These are phyloP conservation scores for Pomatostomus ruficeps DNA, from an alignment of 2,113 vertebrate species.

Conservation along the genomic window DNA sequence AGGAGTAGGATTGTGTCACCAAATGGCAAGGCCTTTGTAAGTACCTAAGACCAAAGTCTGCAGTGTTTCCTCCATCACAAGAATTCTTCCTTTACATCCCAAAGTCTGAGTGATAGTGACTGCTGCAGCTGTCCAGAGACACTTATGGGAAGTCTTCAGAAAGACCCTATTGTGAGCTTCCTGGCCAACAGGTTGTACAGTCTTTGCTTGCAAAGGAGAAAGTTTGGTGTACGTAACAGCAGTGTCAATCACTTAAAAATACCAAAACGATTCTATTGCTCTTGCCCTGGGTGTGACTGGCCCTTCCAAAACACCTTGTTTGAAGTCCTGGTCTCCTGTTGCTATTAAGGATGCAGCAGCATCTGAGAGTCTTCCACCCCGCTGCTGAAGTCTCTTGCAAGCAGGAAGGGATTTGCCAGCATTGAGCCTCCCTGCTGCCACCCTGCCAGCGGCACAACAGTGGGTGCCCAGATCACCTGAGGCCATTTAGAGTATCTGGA, in stretches of 20 bases:
- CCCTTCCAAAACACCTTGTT: background rate
- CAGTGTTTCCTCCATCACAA: background rate
- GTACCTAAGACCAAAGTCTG: background rate
- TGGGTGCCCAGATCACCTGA: background rate
- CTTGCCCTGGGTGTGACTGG: background rate
- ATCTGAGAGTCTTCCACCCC: too few species aligned
- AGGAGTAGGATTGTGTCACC: background rate
- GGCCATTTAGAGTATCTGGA: background rate
- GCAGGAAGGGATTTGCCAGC: background rate
- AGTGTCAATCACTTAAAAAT: background rate
- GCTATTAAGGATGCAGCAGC: background rate
- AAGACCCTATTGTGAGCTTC: background rate
- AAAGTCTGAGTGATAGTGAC: background rate
- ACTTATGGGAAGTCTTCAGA: background rate
- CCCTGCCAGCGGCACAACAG: background rate
- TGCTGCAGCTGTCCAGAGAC: background rate
- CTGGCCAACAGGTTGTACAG: background rate
- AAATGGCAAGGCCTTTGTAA: background rate
- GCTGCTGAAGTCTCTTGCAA: background rate
- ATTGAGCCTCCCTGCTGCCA: background rate
- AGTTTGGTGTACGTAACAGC: fast-evolving
- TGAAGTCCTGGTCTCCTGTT: background rate
- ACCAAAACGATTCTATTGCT: background rate
- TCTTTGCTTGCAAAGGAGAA: background rate
- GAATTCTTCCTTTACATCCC: background rate